Percentiles rank a stretch among this genome's conserved stretches.
Evolutionary conservation across 2,888 invertebrate genomes (phyloP).

Genomic region (Cataglyphis albicans): DNA sequence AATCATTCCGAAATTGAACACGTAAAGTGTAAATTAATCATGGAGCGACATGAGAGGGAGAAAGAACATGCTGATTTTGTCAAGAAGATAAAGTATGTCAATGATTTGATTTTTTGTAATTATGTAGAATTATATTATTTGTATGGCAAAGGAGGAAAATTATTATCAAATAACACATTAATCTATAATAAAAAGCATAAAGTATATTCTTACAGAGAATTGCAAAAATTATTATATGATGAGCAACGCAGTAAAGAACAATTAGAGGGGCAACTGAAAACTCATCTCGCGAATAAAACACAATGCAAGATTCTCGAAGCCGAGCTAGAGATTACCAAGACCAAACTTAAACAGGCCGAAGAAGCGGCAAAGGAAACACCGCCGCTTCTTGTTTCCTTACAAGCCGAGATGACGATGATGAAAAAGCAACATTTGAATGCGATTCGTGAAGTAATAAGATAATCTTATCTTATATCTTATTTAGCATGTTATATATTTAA

Average conservation of each 20-base stretch:
- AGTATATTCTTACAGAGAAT: conserved; percentile 88
- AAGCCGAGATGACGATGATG: conserved; percentile 91
- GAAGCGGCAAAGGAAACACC: conserved; percentile 88
- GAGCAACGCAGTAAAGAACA: conserved; percentile 92
- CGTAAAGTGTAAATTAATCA: conserved; percentile 91
- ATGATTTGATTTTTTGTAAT: conserved; percentile 30
- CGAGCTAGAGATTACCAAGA: conserved; percentile 89
- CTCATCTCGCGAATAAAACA: conserved; percentile 85
- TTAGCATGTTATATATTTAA: conserved; percentile 3
- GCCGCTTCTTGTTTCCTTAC: conserved; percentile 89
- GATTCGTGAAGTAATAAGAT: conserved; percentile 88
- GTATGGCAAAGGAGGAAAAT: neutral
- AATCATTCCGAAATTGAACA: conserved; percentile 89
- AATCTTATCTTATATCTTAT: conserved; percentile 16
- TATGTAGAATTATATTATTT: conserved; percentile 10
- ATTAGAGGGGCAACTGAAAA: conserved; percentile 89
- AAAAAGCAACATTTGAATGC: conserved; percentile 91
- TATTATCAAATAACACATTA: neutral
- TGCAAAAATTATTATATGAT: conserved; percentile 91
- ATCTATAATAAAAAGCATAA: neutral
- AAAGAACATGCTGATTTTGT: conserved; percentile 93
- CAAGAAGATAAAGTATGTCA: conserved; percentile 90
- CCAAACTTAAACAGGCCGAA: conserved; percentile 90
- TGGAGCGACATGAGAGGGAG: conserved; percentile 93
- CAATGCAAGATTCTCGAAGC: conserved; percentile 87